Base-by-base conservation (phyloP, 2,888 invertebrate species). In the Spodoptera picta region DNA sequence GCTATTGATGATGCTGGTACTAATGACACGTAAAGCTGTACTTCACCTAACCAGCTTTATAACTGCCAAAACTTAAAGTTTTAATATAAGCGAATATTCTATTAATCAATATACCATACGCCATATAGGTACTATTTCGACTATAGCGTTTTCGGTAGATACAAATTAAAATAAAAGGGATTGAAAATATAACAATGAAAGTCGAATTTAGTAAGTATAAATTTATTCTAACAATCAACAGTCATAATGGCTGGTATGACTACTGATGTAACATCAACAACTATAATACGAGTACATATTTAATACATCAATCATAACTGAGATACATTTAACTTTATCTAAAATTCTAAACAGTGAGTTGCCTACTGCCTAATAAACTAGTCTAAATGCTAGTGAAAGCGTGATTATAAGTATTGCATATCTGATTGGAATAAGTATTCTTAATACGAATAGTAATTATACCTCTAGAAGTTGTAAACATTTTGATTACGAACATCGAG, bases 181-280 rank as follows among this genome's bases (percentile, higher is more conserved):
- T 4, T 19, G 24, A n/a, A 4, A 19, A 24, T 9, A 5, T 14
- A 10, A 2, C 65, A 89, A 83, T 87, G 60, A 90, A 89, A 91
- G 53, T 60, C 76, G 6, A 61, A 19, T 68, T 14, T 84, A 65
- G 83, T 88, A 88, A 79, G 81, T 92, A 91, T 87, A 92, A 91
- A 84, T 94, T 90, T 93, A 93, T 90, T 94, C 83, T 86, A 89
- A 85, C 79, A 88, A 93, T 91, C 94, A 90, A 87, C 83, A 90
- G 92, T 94, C 92, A 95, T 87, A 90, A 95, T 95, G 95, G 95
- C 95, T 95, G 95, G 70, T 90, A 94, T 94, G 92, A 95, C 94
- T 85, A 89, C 86, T 87, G 92, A 94, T 77, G 71, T 68, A 83
- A 87, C 81, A 81, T 74, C 80, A 84, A 85, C 80, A 81, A 75